Evolutionary conservation across 1,140 invertebrate species (phyloP), one percentile per base, ranked within the genome.

Genomic region (Eurytemora carolleeae): DNA sequence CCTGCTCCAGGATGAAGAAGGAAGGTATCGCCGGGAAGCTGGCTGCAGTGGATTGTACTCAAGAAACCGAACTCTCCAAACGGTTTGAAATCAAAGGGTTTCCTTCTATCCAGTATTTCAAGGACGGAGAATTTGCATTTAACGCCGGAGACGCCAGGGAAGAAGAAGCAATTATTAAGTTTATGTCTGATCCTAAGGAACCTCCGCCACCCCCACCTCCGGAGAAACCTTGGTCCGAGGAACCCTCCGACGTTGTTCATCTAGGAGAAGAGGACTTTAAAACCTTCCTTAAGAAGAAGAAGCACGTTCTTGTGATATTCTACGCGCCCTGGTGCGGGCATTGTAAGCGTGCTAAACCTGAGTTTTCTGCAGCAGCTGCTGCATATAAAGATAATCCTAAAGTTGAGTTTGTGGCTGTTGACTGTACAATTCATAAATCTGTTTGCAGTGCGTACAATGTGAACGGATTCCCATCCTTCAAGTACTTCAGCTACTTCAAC

Each of bases 271-370:
- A 82, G 24, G 82, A 74, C 59, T 90, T 88, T 69, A 82, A 79
- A 64, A 66, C 75, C 25, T 74, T 78, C 57, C 69, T 84, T 0
- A 77, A 77, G 65, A 77, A 78, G 64, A 80, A 83, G 70, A 82
- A 81, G 65, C 85, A 90, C 72, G 82, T 81, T 16, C 68, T 92
- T 12, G 80, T 90, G 53, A 89, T 92, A 82, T 91, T 91, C 72
- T 92, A 92, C 74, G 86, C 87, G 2, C 87, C 87, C 31, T 92
- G 87, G 82, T 92, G 88, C 73, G 87, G 87, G 3, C 87, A 91
- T 71, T 92, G 88, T 70, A 91, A 90, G 69, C 81, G 80, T 66
- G 81, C 86, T 0, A 91, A 92, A 71, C 87, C 87, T 17, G 85
- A 90, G 71, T 87, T 85, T 69, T 78, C 76, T 18, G 75, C 75